Conservation (phyloP, 2,797 vertebrate species). For the Poecilia picta region DNA sequence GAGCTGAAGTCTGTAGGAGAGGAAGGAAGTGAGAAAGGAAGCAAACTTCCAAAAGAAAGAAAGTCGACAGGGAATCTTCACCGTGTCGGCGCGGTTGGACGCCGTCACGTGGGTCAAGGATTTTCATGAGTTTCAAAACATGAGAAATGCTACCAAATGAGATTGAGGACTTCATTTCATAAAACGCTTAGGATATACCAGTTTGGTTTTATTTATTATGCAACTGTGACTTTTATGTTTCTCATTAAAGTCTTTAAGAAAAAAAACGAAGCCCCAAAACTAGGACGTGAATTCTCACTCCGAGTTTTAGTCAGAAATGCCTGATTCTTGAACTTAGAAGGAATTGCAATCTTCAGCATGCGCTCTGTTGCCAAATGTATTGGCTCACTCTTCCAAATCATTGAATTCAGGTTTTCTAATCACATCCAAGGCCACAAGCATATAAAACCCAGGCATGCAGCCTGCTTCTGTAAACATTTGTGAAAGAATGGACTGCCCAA, state of each 20-base stretch:
- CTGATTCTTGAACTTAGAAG: neutral
- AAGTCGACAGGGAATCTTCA: slow-evolving; percentile 63
- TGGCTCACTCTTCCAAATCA: neutral
- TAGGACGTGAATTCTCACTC: neutral
- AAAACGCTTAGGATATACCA: neutral
- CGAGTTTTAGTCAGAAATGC: neutral
- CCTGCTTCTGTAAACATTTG: neutral
- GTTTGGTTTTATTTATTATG: neutral
- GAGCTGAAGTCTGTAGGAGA: slow-evolving; percentile 54
- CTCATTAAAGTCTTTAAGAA: neutral
- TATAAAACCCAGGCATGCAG: neutral
- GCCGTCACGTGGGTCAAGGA: slow-evolving; percentile 27
- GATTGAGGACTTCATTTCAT: neutral
- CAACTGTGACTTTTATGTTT: neutral
- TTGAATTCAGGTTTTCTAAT: neutral
- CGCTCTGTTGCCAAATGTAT: neutral
- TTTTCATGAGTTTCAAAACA: slow-evolving; percentile 15
- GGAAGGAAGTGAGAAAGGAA: slow-evolving; percentile 72
- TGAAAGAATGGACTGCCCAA: neutral
- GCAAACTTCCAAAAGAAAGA: slow-evolving; percentile 39
- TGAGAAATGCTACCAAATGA: neutral
- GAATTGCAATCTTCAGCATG: neutral
- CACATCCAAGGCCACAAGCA: neutral
- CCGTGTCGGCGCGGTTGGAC: slow-evolving; percentile 38
- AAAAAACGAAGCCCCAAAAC: neutral